Conservation (phyloP, 1,140 invertebrate species). For the Cepaea nemoralis region DNA sequence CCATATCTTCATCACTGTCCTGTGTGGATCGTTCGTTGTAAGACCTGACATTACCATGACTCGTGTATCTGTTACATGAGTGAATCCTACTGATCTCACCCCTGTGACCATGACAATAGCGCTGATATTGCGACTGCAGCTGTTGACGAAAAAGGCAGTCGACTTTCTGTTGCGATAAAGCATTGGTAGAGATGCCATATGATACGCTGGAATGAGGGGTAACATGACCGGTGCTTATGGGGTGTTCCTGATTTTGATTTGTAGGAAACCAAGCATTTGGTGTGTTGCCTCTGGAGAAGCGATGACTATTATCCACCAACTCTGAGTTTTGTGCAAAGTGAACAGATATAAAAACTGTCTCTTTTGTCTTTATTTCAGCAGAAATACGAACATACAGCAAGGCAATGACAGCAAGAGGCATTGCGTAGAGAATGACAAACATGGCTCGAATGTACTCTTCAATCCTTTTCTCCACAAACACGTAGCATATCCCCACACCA, state of each 20-base stretch:
- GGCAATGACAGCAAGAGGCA: conserved; percentile 77
- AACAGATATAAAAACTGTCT: conserved; percentile 72
- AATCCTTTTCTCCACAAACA: conserved; percentile 68
- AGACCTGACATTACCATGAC: conserved; percentile 33
- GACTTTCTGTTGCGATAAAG: not conserved
- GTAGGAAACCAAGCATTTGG: not conserved
- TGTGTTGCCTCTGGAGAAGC: not conserved
- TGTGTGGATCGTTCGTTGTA: conserved; percentile 50
- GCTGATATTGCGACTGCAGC: conserved; percentile 44
- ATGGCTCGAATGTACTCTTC: conserved; percentile 71
- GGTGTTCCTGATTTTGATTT: not conserved
- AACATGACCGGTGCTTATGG: not conserved
- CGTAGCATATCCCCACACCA: conserved; percentile 69
- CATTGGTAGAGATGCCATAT: not conserved
- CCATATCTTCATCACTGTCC: conserved; percentile 77
- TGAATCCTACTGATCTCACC: conserved; percentile 3
- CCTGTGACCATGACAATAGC: not conserved
- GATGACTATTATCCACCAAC: conserved; percentile 42
- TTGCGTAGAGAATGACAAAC: conserved; percentile 77
- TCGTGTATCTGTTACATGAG: conserved; percentile 18
- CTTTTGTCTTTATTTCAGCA: conserved; percentile 76
- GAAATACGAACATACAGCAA: conserved; percentile 78
- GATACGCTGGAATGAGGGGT: not conserved
- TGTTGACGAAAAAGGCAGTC: not conserved
- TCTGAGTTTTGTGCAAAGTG: conserved; percentile 72